These are phyloP conservation scores for Drosophila bocqueti DNA, from an alignment of 1,140 invertebrate genomes.

Conservation along the genomic window DNA sequence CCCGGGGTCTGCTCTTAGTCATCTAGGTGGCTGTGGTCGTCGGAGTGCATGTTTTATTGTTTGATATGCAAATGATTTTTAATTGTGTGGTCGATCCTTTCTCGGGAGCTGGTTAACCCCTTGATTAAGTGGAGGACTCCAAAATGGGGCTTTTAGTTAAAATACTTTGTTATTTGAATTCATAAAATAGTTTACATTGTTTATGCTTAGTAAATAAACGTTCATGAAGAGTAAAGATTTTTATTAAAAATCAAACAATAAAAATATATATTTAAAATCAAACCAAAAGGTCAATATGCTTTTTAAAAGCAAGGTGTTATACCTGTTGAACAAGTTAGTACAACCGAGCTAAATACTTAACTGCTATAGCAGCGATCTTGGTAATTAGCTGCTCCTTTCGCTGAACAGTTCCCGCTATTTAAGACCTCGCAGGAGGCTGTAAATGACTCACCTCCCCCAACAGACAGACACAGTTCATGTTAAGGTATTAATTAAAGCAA, in stretches of 20 bases:
- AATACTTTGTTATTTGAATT: too few relatives aligned
- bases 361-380: neutral
- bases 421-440: slow-evolving; percentile 12
- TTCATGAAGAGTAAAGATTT: too few relatives aligned
- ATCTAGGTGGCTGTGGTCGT: slow-evolving; percentile 28
- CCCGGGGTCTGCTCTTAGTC: slow-evolving; percentile 39
- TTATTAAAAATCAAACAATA: too few relatives aligned
- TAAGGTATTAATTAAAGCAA: slow-evolving; percentile 17
- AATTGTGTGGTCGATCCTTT: slow-evolving; percentile 54
- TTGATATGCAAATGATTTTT: slow-evolving; percentile 74
- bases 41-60: slow-evolving; percentile 32
- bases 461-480: slow-evolving; percentile 1
- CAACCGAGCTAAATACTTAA: neutral
- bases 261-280: neutral
- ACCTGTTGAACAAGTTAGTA: neutral
- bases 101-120: slow-evolving; percentile 56
- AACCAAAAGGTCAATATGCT: neutral
- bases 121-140: slow-evolving; percentile 27
- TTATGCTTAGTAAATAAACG: too few relatives aligned
- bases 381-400: neutral
- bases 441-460: slow-evolving; percentile 10
- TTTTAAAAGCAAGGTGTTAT: neutral
- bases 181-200: too few relatives aligned
- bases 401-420: neutral
- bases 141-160: neutral